phyloP scores from a whole-genome alignment of 2,888 invertebrate genomes.

The Gryllus longicercus region DNA sequence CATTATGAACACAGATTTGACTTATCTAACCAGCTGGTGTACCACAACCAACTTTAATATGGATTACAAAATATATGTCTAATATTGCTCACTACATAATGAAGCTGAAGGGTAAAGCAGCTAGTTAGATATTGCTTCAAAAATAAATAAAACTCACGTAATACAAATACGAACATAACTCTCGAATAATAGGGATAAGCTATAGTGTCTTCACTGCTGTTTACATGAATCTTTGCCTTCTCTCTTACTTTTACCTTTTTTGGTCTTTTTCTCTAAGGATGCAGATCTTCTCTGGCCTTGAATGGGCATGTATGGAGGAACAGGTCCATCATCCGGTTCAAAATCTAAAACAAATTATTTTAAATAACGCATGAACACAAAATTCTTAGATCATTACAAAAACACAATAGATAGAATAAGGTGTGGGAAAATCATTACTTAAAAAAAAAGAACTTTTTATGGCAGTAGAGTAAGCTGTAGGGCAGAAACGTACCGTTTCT shows the following conservation, averaged over 20 bases:
- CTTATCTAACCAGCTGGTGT: neutral
- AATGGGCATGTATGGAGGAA: conserved; percentile 73
- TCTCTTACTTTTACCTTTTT: conserved; percentile 39
- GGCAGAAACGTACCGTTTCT: no score
- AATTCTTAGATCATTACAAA: no score
- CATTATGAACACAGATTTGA: neutral
- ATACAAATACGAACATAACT: neutral
- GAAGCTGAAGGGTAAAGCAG: neutral
- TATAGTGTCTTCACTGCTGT: conserved; percentile 51
- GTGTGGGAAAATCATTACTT: no score
- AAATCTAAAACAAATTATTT: conserved; percentile 35
- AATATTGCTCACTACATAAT: conserved; percentile 18
- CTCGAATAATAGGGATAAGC: neutral
- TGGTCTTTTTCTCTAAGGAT: conserved; percentile 57
- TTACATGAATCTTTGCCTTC: conserved; percentile 51
- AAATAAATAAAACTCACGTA: conserved; percentile 21
- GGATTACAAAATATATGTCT: neutral
- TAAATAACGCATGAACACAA: no score
- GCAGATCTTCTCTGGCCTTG: conserved; percentile 67
- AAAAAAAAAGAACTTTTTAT: no score
- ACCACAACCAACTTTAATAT: conserved; percentile 18
- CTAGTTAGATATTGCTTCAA: neutral
- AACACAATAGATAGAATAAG: no score
- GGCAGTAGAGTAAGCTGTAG: no score
- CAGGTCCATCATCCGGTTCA: conserved; percentile 47